A percentile compares a stretch with the other conserved stretches of the same genome.
Evolutionary conservation across 2,113 vertebrate species (phyloP).

Genomic region (Petromus typicus): DNA sequence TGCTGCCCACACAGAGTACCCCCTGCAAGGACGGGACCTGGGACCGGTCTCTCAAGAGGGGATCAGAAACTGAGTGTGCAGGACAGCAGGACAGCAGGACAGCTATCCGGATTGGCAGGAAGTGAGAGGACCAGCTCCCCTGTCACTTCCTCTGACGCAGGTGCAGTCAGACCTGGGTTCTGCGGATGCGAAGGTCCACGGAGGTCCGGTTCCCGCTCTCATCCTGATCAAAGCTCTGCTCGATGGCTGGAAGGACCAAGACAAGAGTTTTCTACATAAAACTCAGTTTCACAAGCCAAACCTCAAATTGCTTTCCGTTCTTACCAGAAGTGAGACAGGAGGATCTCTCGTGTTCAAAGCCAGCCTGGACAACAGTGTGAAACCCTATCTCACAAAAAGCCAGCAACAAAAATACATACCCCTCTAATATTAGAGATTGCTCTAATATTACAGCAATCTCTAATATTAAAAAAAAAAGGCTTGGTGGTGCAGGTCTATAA

Average conservation of each 20-base stretch:
- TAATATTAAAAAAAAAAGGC: neutral
- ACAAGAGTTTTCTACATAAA: neutral
- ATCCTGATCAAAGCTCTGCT: slow-evolving; percentile 91
- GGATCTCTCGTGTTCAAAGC: neutral
- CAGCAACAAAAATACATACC: neutral
- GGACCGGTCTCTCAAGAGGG: rapidly evolving
- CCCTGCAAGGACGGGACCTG: neutral
- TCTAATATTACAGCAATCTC: neutral
- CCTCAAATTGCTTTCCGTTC: neutral
- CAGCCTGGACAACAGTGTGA: neutral
- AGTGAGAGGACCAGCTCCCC: neutral
- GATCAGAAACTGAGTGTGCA: neutral
- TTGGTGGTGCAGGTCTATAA: neutral
- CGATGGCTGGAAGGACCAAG: slow-evolving; percentile 88
- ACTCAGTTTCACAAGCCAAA: neutral
- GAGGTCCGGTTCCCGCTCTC: slow-evolving; percentile 88
- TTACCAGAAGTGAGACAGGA: neutral
- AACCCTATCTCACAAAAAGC: neutral
- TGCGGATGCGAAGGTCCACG: slow-evolving; percentile 95
- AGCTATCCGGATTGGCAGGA: neutral
- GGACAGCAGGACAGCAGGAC: neutral
- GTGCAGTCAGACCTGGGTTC: slow-evolving; percentile 92
- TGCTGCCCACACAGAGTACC: neutral
- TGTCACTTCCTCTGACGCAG: neutral
- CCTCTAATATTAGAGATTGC: neutral